Percentiles rank a stretch among this genome's conserved stretches.
Evolutionary conservation across 2,797 vertebrate genomes (phyloP).

Genomic region (Malurus splendens): DNA sequence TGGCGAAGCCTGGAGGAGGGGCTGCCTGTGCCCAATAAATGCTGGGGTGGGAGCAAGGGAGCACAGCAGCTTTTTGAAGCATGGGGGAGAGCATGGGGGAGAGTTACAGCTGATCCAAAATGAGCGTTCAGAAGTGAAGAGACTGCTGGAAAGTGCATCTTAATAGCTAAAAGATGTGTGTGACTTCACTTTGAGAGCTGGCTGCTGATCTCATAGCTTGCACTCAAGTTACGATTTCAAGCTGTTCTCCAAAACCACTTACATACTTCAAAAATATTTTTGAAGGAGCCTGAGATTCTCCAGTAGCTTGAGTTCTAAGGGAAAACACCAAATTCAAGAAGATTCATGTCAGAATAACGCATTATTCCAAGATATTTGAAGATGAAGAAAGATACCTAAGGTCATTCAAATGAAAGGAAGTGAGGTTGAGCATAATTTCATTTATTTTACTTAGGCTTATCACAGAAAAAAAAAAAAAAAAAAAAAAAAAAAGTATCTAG

Average conservation of each 20-base stretch:
- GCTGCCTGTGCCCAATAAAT: neutral
- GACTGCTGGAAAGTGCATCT: neutral
- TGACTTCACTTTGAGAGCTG: neutral
- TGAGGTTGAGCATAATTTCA: neutral
- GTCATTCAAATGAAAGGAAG: neutral
- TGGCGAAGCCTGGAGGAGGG: neutral
- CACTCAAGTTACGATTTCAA: neutral
- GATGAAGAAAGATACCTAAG: neutral
- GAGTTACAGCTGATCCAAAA: neutral
- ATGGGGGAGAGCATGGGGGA: fast-evolving
- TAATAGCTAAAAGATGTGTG: neutral
- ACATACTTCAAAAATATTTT: conserved; percentile 5
- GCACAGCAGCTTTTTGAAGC: neutral
- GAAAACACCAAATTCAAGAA: neutral
- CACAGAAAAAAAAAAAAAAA: neutral
- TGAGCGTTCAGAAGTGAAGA: neutral
- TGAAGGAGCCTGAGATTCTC: neutral
- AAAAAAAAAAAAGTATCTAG: neutral
- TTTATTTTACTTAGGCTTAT: neutral
- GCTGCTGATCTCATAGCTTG: neutral
- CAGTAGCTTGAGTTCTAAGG: neutral
- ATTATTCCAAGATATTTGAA: neutral
- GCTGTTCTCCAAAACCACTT: neutral
- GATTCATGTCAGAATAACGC: neutral
- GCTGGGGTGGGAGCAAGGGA: neutral